phyloP scores from a whole-genome alignment of 2,797 vertebrate genomes.

The Jordanella pulchra region DNA sequence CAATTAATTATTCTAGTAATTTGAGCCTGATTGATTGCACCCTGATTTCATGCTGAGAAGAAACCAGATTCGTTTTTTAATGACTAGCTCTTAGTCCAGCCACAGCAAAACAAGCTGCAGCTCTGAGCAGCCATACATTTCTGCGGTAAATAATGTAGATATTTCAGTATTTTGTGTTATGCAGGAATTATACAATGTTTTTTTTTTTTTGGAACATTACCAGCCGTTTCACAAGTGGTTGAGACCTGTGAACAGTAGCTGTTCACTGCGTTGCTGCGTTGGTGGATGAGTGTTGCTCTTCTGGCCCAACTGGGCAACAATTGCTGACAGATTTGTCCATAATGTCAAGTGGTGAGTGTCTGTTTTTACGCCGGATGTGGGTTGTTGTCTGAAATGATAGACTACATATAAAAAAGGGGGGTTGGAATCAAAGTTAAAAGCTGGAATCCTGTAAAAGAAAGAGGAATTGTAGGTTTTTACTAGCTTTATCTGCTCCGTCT shows the following conservation, averaged over 20 bases:
- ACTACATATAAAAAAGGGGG: neutral
- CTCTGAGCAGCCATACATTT: neutral
- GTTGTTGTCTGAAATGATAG: constrained; percentile 21
- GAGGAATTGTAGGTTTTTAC: neutral
- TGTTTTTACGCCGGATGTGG: constrained; percentile 3
- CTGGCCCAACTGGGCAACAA: constrained; percentile 35
- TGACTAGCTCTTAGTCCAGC: neutral
- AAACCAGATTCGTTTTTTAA: neutral
- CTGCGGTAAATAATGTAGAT: neutral
- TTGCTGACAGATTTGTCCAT: constrained; percentile 32
- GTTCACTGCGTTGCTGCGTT: constrained; percentile 15
- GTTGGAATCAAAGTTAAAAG: neutral
- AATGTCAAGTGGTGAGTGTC: constrained; percentile 28
- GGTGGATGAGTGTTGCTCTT: constrained; percentile 27
- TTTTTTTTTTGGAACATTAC: neutral
- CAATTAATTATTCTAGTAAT: no score
- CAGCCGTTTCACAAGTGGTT: neutral
- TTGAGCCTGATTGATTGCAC: no score
- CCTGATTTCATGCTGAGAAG: neutral
- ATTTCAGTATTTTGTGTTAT: neutral
- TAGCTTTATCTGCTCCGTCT: neutral
- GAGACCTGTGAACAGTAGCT: constrained; percentile 8
- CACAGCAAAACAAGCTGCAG: neutral
- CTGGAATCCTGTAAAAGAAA: neutral
- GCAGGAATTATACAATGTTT: neutral